These are phyloP conservation scores for Drosophila mayri DNA, from an alignment of 1,140 invertebrate genomes.

Conservation along the genomic window DNA sequence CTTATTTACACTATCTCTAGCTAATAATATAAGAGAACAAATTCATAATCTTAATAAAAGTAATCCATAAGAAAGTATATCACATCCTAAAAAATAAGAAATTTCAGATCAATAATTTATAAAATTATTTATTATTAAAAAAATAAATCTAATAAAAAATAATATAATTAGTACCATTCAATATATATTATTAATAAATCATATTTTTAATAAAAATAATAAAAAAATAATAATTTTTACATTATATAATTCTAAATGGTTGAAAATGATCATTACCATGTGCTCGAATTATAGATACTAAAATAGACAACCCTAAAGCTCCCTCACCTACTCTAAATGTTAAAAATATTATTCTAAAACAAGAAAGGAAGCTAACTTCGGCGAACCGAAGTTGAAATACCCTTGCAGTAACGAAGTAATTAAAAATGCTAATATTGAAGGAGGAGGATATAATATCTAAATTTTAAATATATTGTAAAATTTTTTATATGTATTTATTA, in stretches of 20 bases:
- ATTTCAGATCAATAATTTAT: slow-evolving; percentile 75
- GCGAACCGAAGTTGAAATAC: no score
- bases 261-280: slow-evolving; percentile 87
- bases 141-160: slow-evolving; percentile 84
- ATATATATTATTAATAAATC: slow-evolving; percentile 78
- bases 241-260: slow-evolving; percentile 86
- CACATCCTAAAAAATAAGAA: slow-evolving; percentile 84
- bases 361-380: no score
- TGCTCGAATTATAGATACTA: slow-evolving; percentile 86
- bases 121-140: slow-evolving; percentile 84
- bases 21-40: slow-evolving; percentile 86
- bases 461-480: no score
- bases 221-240: slow-evolving; percentile 85
- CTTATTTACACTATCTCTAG: slow-evolving; percentile 85
- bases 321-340: slow-evolving; percentile 87
- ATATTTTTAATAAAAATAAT: slow-evolving; percentile 84
- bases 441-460: no score
- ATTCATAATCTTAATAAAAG: slow-evolving; percentile 86
- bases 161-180: slow-evolving; percentile 84
- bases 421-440: no score
- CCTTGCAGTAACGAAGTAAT: no score
- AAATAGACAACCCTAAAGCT: slow-evolving; percentile 86
- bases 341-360: slow-evolving; percentile 86
- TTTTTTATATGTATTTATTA: no score
- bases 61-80: slow-evolving; percentile 86